A percentile compares a stretch with the other conserved stretches of the same genome.
These are phyloP conservation scores for Pterocles burchelli DNA, from an alignment of 2,113 vertebrate species.

Conservation along the genomic window DNA sequence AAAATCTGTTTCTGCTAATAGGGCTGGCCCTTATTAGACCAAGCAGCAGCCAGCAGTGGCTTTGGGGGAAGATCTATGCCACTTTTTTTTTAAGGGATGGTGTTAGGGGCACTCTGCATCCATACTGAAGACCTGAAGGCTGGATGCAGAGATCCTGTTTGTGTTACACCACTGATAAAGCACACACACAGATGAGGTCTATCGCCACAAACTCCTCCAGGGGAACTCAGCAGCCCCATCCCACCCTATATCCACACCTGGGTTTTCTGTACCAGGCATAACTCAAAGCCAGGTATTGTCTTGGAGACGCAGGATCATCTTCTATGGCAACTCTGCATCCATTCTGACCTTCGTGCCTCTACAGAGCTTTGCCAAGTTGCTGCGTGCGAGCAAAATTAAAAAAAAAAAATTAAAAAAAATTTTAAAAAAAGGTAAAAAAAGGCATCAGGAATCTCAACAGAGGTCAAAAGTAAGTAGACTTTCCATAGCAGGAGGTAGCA, in stretches of 20 bases:
- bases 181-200: not conserved
- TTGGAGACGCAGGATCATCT: not conserved
- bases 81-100: not conserved
- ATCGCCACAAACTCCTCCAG: not conserved
- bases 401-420: too few relatives aligned
- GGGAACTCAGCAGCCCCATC: not conserved
- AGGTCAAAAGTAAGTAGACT: not conserved
- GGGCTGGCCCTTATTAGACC: not conserved
- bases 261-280: not conserved
- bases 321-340: not conserved
- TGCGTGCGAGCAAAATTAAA: not conserved
- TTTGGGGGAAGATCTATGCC: not conserved
- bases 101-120: not conserved
- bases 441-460: not conserved
- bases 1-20: constrained; percentile 1
- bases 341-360: not conserved
- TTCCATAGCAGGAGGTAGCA: not conserved
- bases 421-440: not conserved
- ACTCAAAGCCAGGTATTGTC: not conserved
- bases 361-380: not conserved
- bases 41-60: not conserved
- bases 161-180: not conserved
- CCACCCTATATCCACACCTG: not conserved
- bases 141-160: not conserved
- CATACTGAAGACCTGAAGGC: not conserved